Evolutionary conservation across 1,140 invertebrate genomes (phyloP), one percentile per base, ranked within the genome.

Genomic region (Drosophila repletoides): DNA sequence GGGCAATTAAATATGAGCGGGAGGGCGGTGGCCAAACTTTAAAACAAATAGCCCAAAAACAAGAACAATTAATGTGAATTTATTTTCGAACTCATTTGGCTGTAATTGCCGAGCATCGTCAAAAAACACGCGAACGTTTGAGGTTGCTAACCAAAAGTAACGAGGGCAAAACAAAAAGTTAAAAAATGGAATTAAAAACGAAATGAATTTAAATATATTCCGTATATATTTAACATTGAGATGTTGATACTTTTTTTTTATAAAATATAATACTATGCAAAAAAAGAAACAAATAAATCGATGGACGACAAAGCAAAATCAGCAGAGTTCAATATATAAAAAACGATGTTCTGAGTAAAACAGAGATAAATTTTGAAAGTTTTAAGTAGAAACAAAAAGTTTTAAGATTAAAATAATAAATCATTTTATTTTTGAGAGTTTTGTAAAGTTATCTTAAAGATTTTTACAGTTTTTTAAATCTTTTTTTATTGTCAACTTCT

Each of bases 31-130:
- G 43, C 43, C 56, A 36, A 84, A 83, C 74, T 79, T 79, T 72
- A 51, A 86, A 60, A 60, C 41, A 52, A 83, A 65, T 65, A 59
- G 34, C 69, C 60, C 24, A 46, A 55, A n/a, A 63, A 76, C 76
- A 72, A 75, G 68, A 75, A 76, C 75, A 84, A 86, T 84, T 86
- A 84, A 86, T 87, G 80, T 61, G 80, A 75, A 84, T 86, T 84
- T 80, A 84, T 86, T 84, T 80, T 76, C 81, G 63, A 74, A 75
- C 80, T 80, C 80, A 86, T 84, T 84, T 83, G 65, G 75, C 74
- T 81, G 75, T 84, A 86, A 84, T 84, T 86, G 79, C 75, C 53
- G 49, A 29, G 55, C 68, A 52, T 38, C 69, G 73, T 65, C 63
- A 76, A 49, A 53, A 80, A 80, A 63, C 28, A 53, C 45, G 56